Evolutionary conservation across 2,888 invertebrate genomes (phyloP).

Genomic region (Minunthozetes semirufus): DNA sequence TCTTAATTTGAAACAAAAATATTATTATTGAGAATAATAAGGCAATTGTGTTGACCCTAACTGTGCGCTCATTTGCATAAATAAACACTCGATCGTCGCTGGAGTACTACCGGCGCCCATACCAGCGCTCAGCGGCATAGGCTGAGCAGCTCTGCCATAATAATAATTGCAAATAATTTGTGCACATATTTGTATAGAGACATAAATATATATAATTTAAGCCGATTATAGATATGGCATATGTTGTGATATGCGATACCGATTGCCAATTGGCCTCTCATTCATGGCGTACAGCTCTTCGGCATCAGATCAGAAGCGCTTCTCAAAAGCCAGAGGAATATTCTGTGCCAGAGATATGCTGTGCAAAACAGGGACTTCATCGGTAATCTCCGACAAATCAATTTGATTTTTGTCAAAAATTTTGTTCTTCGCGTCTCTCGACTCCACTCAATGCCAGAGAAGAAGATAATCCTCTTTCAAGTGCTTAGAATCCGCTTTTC

Average conservation of each 20-base stretch:
- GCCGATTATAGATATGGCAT: conserved; percentile 8
- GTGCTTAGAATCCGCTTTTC: conserved; percentile 14
- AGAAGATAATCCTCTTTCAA: conserved; percentile 12
- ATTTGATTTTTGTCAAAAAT: conserved; percentile 3
- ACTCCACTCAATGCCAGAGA: neutral
- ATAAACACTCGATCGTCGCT: neutral
- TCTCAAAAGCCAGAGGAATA: neutral
- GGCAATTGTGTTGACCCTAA: neutral
- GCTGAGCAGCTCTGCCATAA: neutral
- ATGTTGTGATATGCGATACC: conserved; percentile 30
- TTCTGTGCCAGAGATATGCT: neutral
- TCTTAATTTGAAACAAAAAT: neutral
- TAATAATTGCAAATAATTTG: conserved; percentile 14
- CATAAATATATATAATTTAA: conserved; percentile 47
- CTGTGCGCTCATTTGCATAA: neutral
- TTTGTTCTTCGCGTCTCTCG: neutral
- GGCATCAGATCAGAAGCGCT: neutral
- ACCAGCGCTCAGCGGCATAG: neutral
- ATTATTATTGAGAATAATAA: neutral
- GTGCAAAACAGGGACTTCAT: neutral
- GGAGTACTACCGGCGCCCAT: neutral
- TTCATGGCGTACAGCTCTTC: neutral
- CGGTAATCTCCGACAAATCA: neutral
- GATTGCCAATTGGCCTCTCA: conserved; percentile 17
- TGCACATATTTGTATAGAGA: conserved; percentile 18